phyloP scores from a whole-genome alignment of 2,797 vertebrate species.

The Enteromius afrohamiltoni region DNA sequence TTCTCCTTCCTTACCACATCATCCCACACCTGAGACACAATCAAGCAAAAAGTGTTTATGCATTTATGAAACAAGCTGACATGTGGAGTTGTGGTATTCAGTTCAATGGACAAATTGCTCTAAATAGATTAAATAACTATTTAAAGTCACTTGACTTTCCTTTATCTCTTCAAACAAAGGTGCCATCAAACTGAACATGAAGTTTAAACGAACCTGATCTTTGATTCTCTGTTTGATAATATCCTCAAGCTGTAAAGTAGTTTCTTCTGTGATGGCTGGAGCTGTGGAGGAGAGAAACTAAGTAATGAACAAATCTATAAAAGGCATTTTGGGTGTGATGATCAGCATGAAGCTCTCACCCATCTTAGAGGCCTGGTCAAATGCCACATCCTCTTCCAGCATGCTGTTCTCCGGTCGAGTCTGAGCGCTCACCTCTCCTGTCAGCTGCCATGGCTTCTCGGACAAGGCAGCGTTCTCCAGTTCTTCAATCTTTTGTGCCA shows the following conservation, averaged over 20 bases:
- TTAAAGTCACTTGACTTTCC: background rate
- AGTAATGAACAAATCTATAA: background rate
- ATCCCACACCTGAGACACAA: constrained; percentile 85
- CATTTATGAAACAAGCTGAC: background rate
- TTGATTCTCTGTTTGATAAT: constrained; percentile 96
- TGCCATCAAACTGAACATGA: background rate
- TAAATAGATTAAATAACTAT: background rate
- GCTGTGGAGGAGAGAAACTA: constrained; percentile 70
- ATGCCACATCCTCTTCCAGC: constrained; percentile 88
- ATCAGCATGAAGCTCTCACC: constrained; percentile 70
- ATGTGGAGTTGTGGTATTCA: too few relatives aligned
- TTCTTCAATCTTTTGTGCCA: constrained; percentile 86
- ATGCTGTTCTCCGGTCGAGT: constrained; percentile 96
- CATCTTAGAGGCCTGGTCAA: constrained; percentile 87
- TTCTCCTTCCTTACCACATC: constrained; percentile 96
- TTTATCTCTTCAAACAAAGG: background rate
- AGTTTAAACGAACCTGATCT: constrained; percentile 85
- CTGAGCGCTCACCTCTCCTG: constrained; percentile 88
- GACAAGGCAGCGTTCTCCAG: constrained; percentile 86
- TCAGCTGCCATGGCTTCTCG: constrained; percentile 93
- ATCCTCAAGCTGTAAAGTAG: constrained; percentile 92
- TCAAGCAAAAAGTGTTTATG: too few relatives aligned
- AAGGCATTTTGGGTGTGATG: background rate
- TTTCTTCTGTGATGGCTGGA: constrained; percentile 93
- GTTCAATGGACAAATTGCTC: background rate